A percentile compares a stretch with the other conserved stretches of the same genome.
Conservation (phyloP, 2,888 invertebrate species). For the Nomada ferruginata region DNA sequence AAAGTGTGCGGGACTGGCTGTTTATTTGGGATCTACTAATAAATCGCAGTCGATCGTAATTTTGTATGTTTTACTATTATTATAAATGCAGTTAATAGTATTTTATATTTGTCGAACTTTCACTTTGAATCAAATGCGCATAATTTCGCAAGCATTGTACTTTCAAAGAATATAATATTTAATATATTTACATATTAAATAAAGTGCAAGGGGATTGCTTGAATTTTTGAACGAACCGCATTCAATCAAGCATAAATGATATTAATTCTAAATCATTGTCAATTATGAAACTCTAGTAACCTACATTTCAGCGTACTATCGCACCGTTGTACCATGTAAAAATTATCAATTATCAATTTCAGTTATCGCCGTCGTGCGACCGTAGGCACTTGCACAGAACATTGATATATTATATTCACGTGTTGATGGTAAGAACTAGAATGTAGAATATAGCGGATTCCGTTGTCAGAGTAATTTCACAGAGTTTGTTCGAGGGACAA, state of each 20-base stretch:
- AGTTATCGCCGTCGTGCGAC: constrained; percentile 27
- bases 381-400: constrained; percentile 7
- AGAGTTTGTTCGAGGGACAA: constrained; percentile 35
- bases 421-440: constrained; percentile 35
- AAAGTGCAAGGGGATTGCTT: background rate
- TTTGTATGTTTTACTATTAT: too few species aligned
- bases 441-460: constrained; percentile 10
- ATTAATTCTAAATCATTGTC: background rate
- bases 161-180: background rate
- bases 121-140: too few species aligned
- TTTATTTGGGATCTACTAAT: background rate
- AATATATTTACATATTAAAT: background rate
- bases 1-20: background rate
- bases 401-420: constrained; percentile 29
- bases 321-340: constrained; percentile 1
- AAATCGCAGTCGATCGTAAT: background rate
- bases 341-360: constrained; percentile 42
- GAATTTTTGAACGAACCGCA: background rate
- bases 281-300: background rate
- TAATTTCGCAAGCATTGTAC: background rate
- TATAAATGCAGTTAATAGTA: too few species aligned
- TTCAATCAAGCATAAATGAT: background rate
- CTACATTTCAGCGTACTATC: constrained; percentile 6
- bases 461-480: constrained; percentile 58
- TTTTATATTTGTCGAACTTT: too few species aligned